phyloP scores from a whole-genome alignment of 2,113 vertebrate species.

The Cettia cetti region DNA sequence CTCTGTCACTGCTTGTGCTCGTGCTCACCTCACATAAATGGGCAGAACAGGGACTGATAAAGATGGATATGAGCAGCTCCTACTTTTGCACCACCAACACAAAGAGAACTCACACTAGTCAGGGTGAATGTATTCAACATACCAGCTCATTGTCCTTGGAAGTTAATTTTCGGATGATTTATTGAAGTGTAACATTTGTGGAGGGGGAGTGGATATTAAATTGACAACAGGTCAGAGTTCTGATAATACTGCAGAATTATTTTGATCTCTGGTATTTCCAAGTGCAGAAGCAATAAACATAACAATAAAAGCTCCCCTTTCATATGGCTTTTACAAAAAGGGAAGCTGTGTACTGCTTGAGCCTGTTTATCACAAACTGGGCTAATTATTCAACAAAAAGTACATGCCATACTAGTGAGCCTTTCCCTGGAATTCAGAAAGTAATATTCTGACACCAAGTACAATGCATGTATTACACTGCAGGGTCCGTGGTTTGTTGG shows the following conservation, averaged over 20 bases:
- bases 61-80: neutral
- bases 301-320: neutral
- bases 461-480: neutral
- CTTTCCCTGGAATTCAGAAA: neutral
- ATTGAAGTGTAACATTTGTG: neutral
- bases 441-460: neutral
- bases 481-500: neutral
- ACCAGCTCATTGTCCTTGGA: neutral
- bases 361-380: neutral
- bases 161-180: neutral
- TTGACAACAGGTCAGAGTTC: neutral
- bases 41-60: neutral
- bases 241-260: neutral
- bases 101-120: neutral
- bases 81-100: neutral
- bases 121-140: neutral
- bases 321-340: neutral
- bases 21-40: accelerated
- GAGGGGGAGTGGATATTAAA: neutral
- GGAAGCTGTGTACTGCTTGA: neutral
- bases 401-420: neutral
- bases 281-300: neutral
- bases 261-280: neutral
- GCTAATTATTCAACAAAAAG: neutral
- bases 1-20: neutral